A percentile compares a stretch with the other conserved stretches of the same genome.
Conservation (phyloP, 2,113 vertebrate genomes). For the Cyanocitta stelleri region DNA sequence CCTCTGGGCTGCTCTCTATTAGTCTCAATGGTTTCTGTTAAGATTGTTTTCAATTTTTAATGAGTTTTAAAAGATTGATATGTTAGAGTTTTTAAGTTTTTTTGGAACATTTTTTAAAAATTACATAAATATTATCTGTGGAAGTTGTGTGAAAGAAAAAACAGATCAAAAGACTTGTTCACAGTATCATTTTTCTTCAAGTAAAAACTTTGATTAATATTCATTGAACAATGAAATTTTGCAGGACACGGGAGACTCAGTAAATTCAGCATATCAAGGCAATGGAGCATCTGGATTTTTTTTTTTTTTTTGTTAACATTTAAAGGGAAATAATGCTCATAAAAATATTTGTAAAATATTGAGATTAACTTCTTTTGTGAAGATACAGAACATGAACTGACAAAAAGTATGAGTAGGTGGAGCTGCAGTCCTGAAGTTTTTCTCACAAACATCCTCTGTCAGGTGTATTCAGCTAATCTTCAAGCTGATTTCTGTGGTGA, state of each 20-base stretch:
- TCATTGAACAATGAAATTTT: background rate
- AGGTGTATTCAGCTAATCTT: background rate
- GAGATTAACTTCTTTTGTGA: background rate
- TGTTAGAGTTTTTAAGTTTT: background rate
- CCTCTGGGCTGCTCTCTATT: background rate
- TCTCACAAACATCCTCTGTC: background rate
- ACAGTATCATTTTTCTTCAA: background rate
- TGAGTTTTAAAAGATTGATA: background rate
- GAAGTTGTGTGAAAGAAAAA: background rate
- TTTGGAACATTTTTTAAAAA: background rate
- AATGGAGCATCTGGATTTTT: background rate
- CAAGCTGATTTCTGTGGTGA: background rate
- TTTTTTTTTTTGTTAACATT: background rate
- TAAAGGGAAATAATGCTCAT: background rate
- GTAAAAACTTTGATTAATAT: background rate
- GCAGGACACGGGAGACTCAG: background rate
- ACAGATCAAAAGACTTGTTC: background rate
- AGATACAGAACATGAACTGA: background rate
- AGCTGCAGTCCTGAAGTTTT: background rate
- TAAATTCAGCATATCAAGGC: background rate
- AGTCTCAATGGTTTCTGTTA: background rate
- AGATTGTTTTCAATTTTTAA: background rate
- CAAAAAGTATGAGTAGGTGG: background rate
- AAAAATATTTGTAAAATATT: background rate
- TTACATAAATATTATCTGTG: background rate